phyloP scores from a whole-genome alignment of 2,888 invertebrate genomes.

The Hoplodrina ambigua region DNA sequence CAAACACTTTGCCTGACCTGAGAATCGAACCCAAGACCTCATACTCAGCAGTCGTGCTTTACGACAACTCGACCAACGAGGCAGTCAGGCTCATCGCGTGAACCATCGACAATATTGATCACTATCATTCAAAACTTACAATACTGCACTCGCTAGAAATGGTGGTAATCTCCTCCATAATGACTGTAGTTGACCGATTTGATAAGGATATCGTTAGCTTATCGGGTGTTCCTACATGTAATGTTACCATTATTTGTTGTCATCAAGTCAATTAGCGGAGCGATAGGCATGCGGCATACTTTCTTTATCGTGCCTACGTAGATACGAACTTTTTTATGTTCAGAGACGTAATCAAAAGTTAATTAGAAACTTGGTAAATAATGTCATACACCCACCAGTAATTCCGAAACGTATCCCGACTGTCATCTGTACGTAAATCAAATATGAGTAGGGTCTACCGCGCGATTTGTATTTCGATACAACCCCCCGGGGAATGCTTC shows the following conservation, averaged over 20 bases:
- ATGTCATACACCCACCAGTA: neutral
- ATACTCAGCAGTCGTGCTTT: no score
- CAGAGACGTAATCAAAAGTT: neutral
- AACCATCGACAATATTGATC: neutral
- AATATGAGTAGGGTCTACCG: slow-evolving; percentile 9
- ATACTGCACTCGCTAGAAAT: slow-evolving; percentile 17
- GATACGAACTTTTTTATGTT: neutral
- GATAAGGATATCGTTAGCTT: slow-evolving; percentile 37
- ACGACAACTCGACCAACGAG: no score
- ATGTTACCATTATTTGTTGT: slow-evolving; percentile 19
- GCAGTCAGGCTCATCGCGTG: slow-evolving; percentile 8
- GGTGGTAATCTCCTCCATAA: slow-evolving; percentile 29
- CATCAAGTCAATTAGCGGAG: neutral
- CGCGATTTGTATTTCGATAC: slow-evolving; percentile 18
- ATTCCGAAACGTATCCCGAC: slow-evolving; percentile 1
- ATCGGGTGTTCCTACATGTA: slow-evolving; percentile 9
- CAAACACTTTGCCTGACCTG: no score
- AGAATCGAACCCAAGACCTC: no score
- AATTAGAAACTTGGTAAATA: neutral
- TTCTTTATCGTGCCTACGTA: neutral
- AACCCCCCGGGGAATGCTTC: slow-evolving; percentile 2
- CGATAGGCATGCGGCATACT: neutral
- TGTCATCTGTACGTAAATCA: slow-evolving; percentile 23
- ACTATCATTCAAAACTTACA: slow-evolving; percentile 8
- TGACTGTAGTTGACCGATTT: slow-evolving; percentile 32